Conservation (phyloP, 2,113 vertebrate genomes). For the Rhineura floridana region DNA sequence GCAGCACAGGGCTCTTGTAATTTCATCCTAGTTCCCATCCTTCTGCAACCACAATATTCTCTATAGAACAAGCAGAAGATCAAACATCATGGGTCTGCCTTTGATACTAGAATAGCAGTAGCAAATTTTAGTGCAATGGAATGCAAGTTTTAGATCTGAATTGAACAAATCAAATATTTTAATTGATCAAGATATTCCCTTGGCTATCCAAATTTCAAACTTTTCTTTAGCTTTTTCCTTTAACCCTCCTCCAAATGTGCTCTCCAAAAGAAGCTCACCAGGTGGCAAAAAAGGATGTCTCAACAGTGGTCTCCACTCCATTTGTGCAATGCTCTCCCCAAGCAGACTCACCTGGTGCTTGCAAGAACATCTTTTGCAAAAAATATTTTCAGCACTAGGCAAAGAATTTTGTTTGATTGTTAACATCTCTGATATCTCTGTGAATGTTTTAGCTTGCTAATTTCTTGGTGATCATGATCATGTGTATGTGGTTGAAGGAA, state of each 20-base stretch:
- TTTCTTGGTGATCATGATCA: no score
- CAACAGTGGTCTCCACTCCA: no score
- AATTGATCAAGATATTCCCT: constrained; percentile 50
- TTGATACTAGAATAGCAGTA: neutral
- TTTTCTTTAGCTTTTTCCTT: constrained; percentile 28
- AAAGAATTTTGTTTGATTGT: constrained; percentile 55
- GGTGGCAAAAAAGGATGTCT: no score
- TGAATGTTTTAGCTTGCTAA: no score
- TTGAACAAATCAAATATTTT: constrained; percentile 55
- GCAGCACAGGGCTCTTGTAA: neutral
- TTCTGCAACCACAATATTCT: neutral
- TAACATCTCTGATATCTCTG: no score
- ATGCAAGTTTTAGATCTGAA: constrained; percentile 62
- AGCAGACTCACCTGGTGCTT: no score
- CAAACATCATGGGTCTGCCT: neutral
- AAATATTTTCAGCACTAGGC: no score
- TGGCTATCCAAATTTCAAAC: constrained; percentile 35
- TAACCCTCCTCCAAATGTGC: constrained; percentile 33
- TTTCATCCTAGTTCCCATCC: neutral
- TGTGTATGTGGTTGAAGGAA: no score
- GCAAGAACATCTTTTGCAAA: no score
- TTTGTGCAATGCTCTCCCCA: no score
- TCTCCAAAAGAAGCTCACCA: no score
- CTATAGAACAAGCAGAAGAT: neutral
- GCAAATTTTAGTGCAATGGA: neutral